Base-by-base conservation (phyloP, 2,113 vertebrate species). In the Thalassoma bifasciatum region DNA sequence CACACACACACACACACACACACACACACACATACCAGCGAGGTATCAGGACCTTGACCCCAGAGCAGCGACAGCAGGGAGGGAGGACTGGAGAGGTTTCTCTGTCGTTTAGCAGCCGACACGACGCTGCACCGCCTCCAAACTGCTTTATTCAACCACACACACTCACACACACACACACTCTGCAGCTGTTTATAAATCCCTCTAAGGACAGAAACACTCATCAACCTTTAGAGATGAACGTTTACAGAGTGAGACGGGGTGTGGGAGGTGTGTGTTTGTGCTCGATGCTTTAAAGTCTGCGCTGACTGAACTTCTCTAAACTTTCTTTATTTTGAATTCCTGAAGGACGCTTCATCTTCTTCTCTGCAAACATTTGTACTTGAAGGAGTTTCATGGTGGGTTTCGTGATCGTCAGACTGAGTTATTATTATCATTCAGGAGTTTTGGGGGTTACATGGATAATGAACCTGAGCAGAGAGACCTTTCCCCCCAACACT, bases 101-200 rank as follows among this genome's bases (percentile, higher is more conserved):
- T 69, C 59, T 73, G 59, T 77, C 77, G 47, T 74, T 66, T 46
- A 83, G 61, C 79, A n/a, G 64, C 62, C 44, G 66, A 67, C 62
- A 21, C 49, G 83, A 86, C 77, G 42, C 37, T 30, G 61, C 17
- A 51, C 66, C 73, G 72, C 79, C 79, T 75, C 58, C 79, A 14
- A 68, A 64, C 75, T 58, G 77, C 77, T 68, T 66, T 66, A 57
- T 81, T 86, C 84, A 44, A 2, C 16, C 44, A 46, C 44, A 46
- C 44, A 46, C 44, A 40, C 38, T 10, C 38, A 40, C 38, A 40
- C 38, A 40, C 38, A 40, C 52, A 47, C 71, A 36, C 56, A 23
- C 57, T 59, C 36, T 16, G 72, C 92, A 92, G 93, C 89, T 92
- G 89, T 88, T 86, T 89, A 50, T 66, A 73, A 87, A 86, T 91